These are phyloP conservation scores for Aphis craccivora DNA, from an alignment of 1,140 invertebrate genomes.

Conservation along the genomic window DNA sequence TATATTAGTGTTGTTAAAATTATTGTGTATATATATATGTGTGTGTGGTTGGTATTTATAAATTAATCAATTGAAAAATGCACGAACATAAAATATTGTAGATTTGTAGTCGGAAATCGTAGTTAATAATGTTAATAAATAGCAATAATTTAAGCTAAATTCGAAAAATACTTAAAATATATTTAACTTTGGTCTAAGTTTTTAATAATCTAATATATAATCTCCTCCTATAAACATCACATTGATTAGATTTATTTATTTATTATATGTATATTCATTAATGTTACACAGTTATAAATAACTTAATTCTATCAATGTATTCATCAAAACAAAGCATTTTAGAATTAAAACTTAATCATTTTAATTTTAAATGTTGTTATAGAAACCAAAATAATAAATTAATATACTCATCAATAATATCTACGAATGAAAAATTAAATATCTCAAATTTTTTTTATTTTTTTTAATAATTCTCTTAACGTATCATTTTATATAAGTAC, in stretches of 20 bases:
- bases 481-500: neutral
- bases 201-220: neutral
- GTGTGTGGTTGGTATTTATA: neutral
- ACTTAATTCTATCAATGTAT: neutral
- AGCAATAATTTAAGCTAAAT: conserved; percentile 1
- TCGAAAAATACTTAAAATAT: neutral
- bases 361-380: neutral
- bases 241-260: neutral
- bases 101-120: neutral
- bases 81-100: neutral
- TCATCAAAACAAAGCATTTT: neutral
- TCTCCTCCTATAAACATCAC: neutral
- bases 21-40: neutral
- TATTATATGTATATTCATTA: neutral
- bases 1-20: neutral
- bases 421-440: neutral
- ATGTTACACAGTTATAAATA: neutral
- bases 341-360: too few relatives aligned
- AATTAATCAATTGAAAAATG: neutral
- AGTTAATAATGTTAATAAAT: neutral
- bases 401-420: neutral
- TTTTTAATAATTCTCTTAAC: neutral
- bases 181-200: neutral
- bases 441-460: neutral
- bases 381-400: neutral